Evolutionary conservation across 2,888 invertebrate species (phyloP).

Genomic region (Napeogenes sylphis): DNA sequence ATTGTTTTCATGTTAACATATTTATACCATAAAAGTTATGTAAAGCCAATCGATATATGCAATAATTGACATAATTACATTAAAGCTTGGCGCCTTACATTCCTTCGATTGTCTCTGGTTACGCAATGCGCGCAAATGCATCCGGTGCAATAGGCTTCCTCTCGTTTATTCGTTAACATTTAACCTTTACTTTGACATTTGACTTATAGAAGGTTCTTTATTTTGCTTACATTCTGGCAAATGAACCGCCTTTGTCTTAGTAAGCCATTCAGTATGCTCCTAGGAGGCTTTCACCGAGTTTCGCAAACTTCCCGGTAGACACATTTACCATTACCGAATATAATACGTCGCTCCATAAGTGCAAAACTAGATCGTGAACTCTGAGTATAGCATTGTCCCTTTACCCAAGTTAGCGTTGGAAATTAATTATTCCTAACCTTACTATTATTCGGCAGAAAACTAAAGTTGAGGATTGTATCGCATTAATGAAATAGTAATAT

Average conservation of each 20-base stretch:
- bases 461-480: no score
- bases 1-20: no score
- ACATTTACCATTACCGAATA: conserved; percentile 64
- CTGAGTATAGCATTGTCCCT: conserved; percentile 50
- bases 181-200: conserved; percentile 73
- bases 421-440: conserved; percentile 45
- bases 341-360: conserved; percentile 54
- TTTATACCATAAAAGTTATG: no score
- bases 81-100: not conserved
- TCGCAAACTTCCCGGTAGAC: conserved; percentile 62
- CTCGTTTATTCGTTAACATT: conserved; percentile 46
- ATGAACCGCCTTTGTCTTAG: conserved; percentile 68
- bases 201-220: conserved; percentile 64
- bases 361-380: conserved; percentile 51
- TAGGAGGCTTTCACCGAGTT: conserved; percentile 58
- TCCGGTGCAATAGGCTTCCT: conserved; percentile 4
- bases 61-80: not conserved
- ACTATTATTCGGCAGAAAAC: conserved; percentile 1
- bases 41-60: no score
- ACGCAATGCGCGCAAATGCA: conserved; percentile 10
- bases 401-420: conserved; percentile 41
- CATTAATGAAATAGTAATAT: no score
- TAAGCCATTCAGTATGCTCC: conserved; percentile 49
- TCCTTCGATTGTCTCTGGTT: not conserved
- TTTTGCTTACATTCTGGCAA: conserved; percentile 64